These are phyloP conservation scores for Mesaphorura yosii DNA, from an alignment of 1,140 invertebrate genomes.

Conservation along the genomic window DNA sequence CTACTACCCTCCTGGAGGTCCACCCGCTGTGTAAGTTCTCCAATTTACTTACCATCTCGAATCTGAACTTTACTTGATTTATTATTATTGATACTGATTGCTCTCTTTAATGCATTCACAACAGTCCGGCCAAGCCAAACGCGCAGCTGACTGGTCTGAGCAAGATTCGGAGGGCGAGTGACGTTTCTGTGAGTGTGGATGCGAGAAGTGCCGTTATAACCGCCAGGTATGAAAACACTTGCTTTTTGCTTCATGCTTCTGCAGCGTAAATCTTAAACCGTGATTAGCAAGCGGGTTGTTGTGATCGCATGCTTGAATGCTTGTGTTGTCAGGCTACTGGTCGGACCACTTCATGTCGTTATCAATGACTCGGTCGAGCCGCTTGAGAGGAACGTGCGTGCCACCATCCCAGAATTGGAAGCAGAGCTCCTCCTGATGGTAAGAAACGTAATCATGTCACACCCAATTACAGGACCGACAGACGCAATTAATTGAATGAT, in stretches of 20 bases:
- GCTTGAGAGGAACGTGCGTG: constrained; percentile 24
- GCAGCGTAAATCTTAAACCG: no score
- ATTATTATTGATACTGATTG: background rate
- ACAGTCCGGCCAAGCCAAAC: constrained; percentile 28
- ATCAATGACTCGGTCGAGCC: constrained; percentile 30
- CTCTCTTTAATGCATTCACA: constrained; percentile 1
- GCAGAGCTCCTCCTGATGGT: constrained; percentile 30
- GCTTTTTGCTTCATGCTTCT: no score
- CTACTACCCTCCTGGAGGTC: constrained; percentile 27
- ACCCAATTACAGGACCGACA: background rate
- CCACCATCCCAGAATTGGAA: constrained; percentile 30
- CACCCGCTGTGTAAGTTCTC: background rate
- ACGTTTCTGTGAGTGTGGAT: constrained; percentile 28
- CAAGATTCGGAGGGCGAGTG: constrained; percentile 24
- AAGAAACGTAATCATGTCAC: constrained; percentile 1
- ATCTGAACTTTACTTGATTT: background rate
- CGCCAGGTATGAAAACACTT: constrained; percentile 26
- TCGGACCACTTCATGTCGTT: constrained; percentile 25
- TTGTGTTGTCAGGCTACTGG: constrained; percentile 24
- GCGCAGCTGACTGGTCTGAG: constrained; percentile 28
- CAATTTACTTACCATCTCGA: no score
- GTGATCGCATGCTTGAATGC: background rate
- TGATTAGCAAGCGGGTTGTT: background rate
- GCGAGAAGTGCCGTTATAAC: constrained; percentile 30
- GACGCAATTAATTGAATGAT: background rate